Evolutionary conservation across 2,888 invertebrate species (phyloP).

Genomic region (Celastrina argiolus): DNA sequence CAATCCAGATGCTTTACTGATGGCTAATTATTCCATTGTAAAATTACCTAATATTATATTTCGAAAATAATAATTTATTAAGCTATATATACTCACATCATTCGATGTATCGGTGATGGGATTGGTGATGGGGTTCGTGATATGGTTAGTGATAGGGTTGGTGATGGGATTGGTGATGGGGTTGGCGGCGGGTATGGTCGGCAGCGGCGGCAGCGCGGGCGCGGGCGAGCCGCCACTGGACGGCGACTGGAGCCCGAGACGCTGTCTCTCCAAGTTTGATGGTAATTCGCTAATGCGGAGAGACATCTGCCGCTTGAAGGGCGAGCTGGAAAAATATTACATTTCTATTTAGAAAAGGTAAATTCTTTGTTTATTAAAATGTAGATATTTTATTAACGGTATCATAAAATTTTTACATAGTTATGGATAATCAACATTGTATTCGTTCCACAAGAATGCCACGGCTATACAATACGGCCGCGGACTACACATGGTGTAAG

Average conservation of each 20-base stretch:
- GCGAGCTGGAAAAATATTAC: slow-evolving; percentile 80
- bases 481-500: too few relatives aligned
- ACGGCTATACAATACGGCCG: too few relatives aligned
- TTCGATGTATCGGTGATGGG: neutral
- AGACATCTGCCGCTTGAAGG: slow-evolving; percentile 97
- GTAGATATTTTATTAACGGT: too few relatives aligned
- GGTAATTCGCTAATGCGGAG: slow-evolving; percentile 96
- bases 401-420: too few relatives aligned
- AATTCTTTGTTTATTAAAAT: too few relatives aligned
- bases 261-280: slow-evolving; percentile 92
- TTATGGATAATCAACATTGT: neutral
- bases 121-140: slow-evolving; percentile 49
- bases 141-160: slow-evolving; percentile 36
- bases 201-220: slow-evolving; percentile 70
- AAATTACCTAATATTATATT: too few relatives aligned
- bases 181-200: slow-evolving; percentile 49
- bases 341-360: neutral
- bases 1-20: too few relatives aligned
- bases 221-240: slow-evolving; percentile 73
- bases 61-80: too few relatives aligned
- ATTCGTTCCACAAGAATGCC: neutral
- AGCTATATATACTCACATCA: neutral
- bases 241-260: slow-evolving; percentile 85
- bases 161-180: slow-evolving; percentile 64
- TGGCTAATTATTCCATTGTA: too few relatives aligned